Evolutionary conservation across 2,113 vertebrate genomes (phyloP), one percentile per base, ranked within the genome.

Genomic region (Lepidothrix coronata): DNA sequence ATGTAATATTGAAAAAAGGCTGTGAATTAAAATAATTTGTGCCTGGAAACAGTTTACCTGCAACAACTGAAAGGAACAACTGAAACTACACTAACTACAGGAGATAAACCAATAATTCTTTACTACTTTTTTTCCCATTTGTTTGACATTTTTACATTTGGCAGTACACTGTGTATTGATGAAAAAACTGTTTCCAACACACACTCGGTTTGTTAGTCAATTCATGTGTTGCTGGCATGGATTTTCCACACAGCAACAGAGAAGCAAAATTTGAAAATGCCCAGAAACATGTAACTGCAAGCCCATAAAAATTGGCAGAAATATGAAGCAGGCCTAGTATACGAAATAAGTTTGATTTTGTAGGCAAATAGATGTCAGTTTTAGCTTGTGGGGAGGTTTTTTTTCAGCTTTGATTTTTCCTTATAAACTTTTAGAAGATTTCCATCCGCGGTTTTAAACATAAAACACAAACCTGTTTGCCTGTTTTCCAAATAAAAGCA

Each of bases 141-240:
- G 33, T 75, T 85, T 92, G 66, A 67, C 48, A 73, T 77, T 91
- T 92, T 71, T 89, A 14, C 48, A 43, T 58, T 95, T 95, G 94
- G 72, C 78, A 84, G 91, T 52, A 95, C 85, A 83, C 27, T 59
- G 18, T 77, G 49, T 90, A 92, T 86, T 92, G 92, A 80, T 67
- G 86, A 90, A 85, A 54, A 22, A 63, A 83, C 66, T 73, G 52
- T 91, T 92, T 95, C 68, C 83, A 81, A 48, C 54, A 89, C 19
- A 67, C 18, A 30, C n/a, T 83, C 58, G 58, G 33, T 85, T 93
- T 96, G 71, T 85, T 93, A 95, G 79, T 91, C 83, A 95, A 74
- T 93, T 93, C 83, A 43, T 92, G 55, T 89, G 79, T 81, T 95
- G 35, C 65, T 95, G 79, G 51, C 72, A 74, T n/a, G n/a, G 31